phyloP scores from a whole-genome alignment of 1,140 invertebrate genomes.

The Trypoxylus dichotomus region DNA sequence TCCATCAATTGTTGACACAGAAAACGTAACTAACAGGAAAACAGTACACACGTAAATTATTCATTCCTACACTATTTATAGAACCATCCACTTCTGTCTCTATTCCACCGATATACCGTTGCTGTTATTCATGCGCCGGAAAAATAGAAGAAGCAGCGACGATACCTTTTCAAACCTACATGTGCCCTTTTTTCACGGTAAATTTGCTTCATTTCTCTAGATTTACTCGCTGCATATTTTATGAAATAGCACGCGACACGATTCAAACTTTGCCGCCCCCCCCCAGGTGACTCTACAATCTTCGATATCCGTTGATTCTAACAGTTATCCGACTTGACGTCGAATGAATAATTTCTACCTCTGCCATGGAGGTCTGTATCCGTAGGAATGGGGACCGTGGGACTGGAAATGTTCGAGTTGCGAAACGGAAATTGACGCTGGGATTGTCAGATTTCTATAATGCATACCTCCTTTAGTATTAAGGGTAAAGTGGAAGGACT shows the following conservation, averaged over 20 bases:
- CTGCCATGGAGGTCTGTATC: not conserved
- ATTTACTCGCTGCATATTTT: not conserved
- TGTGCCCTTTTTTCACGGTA: not conserved
- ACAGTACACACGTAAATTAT: not conserved
- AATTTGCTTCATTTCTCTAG: not conserved
- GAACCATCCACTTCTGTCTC: not conserved
- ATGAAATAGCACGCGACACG: not conserved
- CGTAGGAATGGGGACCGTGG: too few relatives aligned
- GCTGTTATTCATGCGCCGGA: not conserved
- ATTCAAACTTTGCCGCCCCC: not conserved
- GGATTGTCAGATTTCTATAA: too few relatives aligned
- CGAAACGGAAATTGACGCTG: too few relatives aligned
- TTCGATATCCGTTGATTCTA: not conserved
- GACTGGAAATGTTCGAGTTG: too few relatives aligned
- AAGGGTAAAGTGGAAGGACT: too few relatives aligned
- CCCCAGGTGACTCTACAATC: not conserved
- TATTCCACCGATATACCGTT: not conserved
- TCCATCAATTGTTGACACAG: not conserved
- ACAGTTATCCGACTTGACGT: not conserved
- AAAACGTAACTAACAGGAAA: not conserved
- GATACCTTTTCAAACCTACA: not conserved
- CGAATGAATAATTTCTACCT: not conserved
- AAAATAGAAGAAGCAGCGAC: not conserved
- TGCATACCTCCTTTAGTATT: too few relatives aligned
- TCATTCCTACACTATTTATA: not conserved